A percentile compares a stretch with the other conserved stretches of the same genome.
Evolutionary conservation across 2,113 vertebrate species (phyloP).

Genomic region (Hypanus sabinus): DNA sequence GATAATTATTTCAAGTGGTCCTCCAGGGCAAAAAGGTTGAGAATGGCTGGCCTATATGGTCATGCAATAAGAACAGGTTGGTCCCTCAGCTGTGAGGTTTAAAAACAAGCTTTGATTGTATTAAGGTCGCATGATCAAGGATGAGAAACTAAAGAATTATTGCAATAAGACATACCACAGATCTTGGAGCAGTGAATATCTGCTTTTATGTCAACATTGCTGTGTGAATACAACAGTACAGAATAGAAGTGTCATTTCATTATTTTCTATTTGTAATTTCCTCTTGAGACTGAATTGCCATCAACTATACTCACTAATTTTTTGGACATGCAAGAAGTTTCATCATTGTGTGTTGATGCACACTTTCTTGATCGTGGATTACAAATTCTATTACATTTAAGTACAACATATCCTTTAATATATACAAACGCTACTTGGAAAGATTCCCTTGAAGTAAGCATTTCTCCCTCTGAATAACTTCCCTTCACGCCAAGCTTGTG

Average conservation of each 20-base stretch:
- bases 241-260: neutral
- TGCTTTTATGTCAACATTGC: neutral
- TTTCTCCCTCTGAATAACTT: no score
- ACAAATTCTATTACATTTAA: no score
- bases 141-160: neutral
- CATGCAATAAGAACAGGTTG: neutral
- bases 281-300: neutral
- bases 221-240: neutral
- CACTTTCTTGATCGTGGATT: no score
- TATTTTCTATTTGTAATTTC: neutral
- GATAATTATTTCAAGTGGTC: no score
- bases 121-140: neutral
- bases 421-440: no score
- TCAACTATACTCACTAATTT: neutral
- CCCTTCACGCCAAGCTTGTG: no score
- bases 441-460: no score
- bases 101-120: neutral
- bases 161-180: neutral
- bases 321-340: no score
- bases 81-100: neutral
- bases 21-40: no score
- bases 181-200: neutral
- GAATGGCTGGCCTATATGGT: neutral
- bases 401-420: no score
- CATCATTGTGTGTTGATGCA: no score